Evolutionary conservation across 2,113 vertebrate genomes (phyloP).

Genomic region (Macheiramphus alcinus): DNA sequence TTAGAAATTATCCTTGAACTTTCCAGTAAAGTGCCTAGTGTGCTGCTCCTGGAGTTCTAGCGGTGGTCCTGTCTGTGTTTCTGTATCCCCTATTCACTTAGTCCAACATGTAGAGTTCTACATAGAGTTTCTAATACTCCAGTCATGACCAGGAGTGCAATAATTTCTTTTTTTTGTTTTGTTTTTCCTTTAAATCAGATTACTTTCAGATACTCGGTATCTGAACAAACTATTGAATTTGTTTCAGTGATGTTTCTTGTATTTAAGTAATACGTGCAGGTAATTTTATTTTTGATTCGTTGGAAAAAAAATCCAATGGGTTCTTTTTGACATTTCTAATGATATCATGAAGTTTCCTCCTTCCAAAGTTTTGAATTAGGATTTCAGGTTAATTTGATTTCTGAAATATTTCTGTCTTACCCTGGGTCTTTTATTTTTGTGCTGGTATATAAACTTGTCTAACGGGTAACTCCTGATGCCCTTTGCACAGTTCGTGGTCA

Average conservation of each 20-base stretch:
- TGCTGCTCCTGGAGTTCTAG: background rate
- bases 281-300: background rate
- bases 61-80: background rate
- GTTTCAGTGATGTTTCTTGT: background rate
- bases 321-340: background rate
- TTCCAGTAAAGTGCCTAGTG: background rate
- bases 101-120: background rate
- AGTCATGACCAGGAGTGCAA: background rate
- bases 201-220: background rate
- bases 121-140: background rate
- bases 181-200: background rate
- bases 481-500: too few species aligned
- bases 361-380: background rate
- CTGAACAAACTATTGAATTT: background rate
- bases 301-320: background rate
- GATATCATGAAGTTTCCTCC: background rate
- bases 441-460: too few species aligned
- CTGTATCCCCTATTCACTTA: accelerated
- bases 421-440: too few species aligned
- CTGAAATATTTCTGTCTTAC: background rate
- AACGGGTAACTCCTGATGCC: too few species aligned
- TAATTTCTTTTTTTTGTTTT: background rate
- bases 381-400: background rate
- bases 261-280: background rate
- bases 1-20: background rate